phyloP scores from a whole-genome alignment of 1,140 invertebrate genomes.

The Rhysida immarginata region DNA sequence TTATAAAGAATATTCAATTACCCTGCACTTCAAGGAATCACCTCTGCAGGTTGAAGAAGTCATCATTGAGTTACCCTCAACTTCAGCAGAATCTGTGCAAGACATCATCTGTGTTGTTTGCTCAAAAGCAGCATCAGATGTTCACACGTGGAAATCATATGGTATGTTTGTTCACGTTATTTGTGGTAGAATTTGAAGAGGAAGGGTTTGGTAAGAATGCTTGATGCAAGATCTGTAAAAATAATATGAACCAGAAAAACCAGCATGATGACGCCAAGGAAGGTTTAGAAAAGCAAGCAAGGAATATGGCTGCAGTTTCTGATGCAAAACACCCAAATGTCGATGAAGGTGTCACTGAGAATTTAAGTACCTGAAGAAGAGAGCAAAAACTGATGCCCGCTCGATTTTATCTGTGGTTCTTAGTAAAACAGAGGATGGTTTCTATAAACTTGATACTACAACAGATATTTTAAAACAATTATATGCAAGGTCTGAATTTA shows the following conservation, averaged over 20 bases:
- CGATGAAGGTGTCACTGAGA: constrained; percentile 12
- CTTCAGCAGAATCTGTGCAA: too few species aligned
- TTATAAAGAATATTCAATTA: too few species aligned
- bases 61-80: too few species aligned
- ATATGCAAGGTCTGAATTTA: constrained; percentile 13
- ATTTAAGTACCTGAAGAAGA: constrained; percentile 11
- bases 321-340: constrained; percentile 10
- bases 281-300: constrained; percentile 12
- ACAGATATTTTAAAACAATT: constrained; percentile 10
- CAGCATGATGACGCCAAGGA: constrained; percentile 8
- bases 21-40: too few species aligned
- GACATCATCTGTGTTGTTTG: too few species aligned
- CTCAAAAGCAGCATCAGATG: too few species aligned
- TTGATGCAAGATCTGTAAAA: constrained; percentile 12
- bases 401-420: constrained; percentile 12
- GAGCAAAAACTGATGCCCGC: constrained; percentile 8
- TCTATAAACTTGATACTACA: constrained; percentile 14
- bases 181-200: constrained; percentile 12
- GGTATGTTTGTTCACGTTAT: constrained; percentile 6
- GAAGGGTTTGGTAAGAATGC: too few species aligned
- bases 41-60: too few species aligned
- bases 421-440: constrained; percentile 12
- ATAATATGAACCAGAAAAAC: constrained; percentile 14
- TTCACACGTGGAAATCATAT: too few species aligned
- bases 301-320: constrained; percentile 10